Evolutionary conservation across 2,888 invertebrate species (phyloP).

Genomic region (Stegana nigrithorax): DNA sequence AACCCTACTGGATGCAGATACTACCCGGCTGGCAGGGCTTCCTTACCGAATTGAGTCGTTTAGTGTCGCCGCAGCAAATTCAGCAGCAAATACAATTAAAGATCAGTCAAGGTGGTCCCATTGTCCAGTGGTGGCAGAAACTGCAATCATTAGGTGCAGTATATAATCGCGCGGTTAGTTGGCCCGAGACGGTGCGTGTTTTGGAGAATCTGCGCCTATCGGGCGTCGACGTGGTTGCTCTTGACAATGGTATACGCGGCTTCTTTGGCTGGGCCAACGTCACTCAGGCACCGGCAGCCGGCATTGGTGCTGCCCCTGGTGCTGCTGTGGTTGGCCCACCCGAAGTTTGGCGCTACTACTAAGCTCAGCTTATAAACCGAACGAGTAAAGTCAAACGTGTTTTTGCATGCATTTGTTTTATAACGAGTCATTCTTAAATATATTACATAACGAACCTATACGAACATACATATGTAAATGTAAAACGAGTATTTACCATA

Average conservation of each 20-base stretch:
- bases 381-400: no score
- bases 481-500: no score
- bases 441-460: no score
- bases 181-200: slow-evolving; percentile 12
- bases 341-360: no score
- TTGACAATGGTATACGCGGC: slow-evolving; percentile 37
- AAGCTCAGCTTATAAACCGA: no score
- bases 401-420: no score
- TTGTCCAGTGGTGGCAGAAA: slow-evolving; percentile 52
- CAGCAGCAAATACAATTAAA: slow-evolving; percentile 48
- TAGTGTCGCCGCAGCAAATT: slow-evolving; percentile 48
- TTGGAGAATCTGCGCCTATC: slow-evolving; percentile 29
- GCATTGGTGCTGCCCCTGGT: background rate
- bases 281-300: background rate
- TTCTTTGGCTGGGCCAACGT: slow-evolving; percentile 43
- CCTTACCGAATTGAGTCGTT: slow-evolving; percentile 44
- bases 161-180: slow-evolving; percentile 51
- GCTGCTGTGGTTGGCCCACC: no score
- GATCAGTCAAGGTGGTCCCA: slow-evolving; percentile 43
- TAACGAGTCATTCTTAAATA: no score
- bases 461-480: no score
- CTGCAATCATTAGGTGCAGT: slow-evolving; percentile 47
- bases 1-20: slow-evolving; percentile 44
- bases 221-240: slow-evolving; percentile 36
- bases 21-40: slow-evolving; percentile 58